Base-by-base conservation (phyloP, 2,797 vertebrate genomes). In the Rhinogobio ventralis region DNA sequence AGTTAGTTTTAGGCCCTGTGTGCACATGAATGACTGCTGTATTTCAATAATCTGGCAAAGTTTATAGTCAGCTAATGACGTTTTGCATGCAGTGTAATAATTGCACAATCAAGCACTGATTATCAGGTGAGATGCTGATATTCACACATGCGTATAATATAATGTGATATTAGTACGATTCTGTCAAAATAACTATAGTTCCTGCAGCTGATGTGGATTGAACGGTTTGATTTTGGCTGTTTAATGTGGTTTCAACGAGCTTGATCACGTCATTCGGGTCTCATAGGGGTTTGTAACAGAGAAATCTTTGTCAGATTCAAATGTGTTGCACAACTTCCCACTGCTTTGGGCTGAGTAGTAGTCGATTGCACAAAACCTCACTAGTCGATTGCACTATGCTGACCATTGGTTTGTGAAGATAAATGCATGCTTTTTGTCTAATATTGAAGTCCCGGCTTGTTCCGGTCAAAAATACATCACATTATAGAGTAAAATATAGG, bases 271-370 rank as follows among this genome's bases (percentile, higher is more conserved):
- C 51, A 55, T 36, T 2, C 9, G 19, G 51, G 73, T 39, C 73
- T 76, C 73, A 15, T 1, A 39, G 20, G 51, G 49, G 6, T n/a
- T n/a, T 15, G 20, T 8, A 57, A 76, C 33, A 76, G 73, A 76
- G 51, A n/a, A 17, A 76, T 76, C 51, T 76, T 76, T 76, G 73
- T 76, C 30, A 57, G 0, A 17, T 15, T 39, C 51, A 9, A 7
- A 74, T 25, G 71, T 49, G 51, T 76, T 76, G 51, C 73, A n/a
- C 73, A 76, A 57, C 28, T 13, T 53, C 71, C 71, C 46, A 5
- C 49, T 23, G 71, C 25, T 51, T 19, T 49, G n/a, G 46, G 7
- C 17, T 4, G 68, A 13, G 2, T 23, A 7, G 6, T 45, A 42
- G 45, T 46, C 11, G 45, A 46, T 46, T 14, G 45, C 45, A 11